phyloP scores from a whole-genome alignment of 1,140 invertebrate genomes.

The Daktulosphaira vitifoliae region DNA sequence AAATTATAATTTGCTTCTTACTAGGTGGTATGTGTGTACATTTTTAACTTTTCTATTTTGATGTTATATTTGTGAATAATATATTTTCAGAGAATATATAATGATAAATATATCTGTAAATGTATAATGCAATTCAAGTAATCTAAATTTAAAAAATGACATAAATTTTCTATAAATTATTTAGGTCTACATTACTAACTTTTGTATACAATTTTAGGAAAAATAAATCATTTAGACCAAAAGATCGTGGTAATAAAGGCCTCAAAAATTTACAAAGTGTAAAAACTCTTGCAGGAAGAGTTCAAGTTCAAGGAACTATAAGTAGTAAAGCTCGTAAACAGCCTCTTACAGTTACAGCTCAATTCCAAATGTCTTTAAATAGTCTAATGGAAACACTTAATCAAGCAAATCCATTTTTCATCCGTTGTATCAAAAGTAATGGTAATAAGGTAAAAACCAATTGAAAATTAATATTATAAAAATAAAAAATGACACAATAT shows the following conservation, averaged over 20 bases:
- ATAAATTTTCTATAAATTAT: background rate
- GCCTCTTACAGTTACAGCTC: slow-evolving; percentile 82
- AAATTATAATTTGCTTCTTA: background rate
- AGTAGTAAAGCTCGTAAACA: slow-evolving; percentile 69
- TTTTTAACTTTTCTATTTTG: too few species aligned
- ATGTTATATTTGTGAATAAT: too few species aligned
- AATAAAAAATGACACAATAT: background rate
- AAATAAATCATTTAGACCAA: slow-evolving; percentile 76
- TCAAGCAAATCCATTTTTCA: slow-evolving; percentile 93
- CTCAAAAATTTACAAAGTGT: slow-evolving; percentile 83
- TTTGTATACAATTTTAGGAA: slow-evolving; percentile 59
- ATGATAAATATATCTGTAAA: too few species aligned
- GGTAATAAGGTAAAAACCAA: slow-evolving; percentile 59
- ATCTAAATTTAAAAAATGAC: too few species aligned
- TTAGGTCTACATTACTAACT: background rate
- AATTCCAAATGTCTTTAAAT: slow-evolving; percentile 86
- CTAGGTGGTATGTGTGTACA: too few species aligned
- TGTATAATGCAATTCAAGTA: too few species aligned
- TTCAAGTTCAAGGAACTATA: slow-evolving; percentile 48
- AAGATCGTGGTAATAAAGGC: slow-evolving; percentile 68
- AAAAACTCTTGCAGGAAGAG: slow-evolving; percentile 72
- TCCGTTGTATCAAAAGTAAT: slow-evolving; percentile 94
- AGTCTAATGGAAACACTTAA: slow-evolving; percentile 88
- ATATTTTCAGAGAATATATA: too few species aligned
- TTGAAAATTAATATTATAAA: background rate